Percentiles rank a stretch among this genome's conserved stretches.
phyloP scores from a whole-genome alignment of 2,113 vertebrate genomes.

The Gopherus flavomarginatus region DNA sequence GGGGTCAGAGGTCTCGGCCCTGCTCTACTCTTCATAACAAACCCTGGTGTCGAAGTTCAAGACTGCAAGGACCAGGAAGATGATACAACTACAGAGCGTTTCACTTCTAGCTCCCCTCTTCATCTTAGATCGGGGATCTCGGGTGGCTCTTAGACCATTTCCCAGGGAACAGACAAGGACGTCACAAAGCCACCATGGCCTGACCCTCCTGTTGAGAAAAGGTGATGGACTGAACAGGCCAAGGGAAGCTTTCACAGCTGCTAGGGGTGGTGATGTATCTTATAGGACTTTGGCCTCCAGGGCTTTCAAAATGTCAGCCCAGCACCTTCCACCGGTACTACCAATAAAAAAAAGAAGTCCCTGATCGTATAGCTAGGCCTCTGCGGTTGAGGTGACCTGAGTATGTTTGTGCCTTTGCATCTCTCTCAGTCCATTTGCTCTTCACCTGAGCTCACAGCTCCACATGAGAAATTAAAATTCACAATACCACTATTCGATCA shows the following conservation, averaged over 20 bases:
- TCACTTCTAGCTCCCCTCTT: neutral
- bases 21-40: slow-evolving; percentile 89
- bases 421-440: neutral
- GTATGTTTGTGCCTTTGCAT: neutral
- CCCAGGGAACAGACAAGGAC: neutral
- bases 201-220: neutral
- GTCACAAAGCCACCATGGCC: neutral
- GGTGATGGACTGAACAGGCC: neutral
- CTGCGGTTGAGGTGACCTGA: neutral
- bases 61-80: slow-evolving; percentile 90
- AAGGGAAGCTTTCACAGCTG: neutral
- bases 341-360: neutral
- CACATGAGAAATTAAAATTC: neutral
- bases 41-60: slow-evolving; percentile 95
- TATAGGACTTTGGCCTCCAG: neutral
- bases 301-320: neutral
- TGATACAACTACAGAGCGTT: slow-evolving; percentile 65
- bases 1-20: slow-evolving; percentile 79
- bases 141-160: neutral
- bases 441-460: neutral
- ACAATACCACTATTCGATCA: neutral
- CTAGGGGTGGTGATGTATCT: neutral
- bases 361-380: neutral
- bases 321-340: neutral
- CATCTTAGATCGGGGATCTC: neutral